Base-by-base conservation (phyloP, 1,140 invertebrate genomes). In the Linepithema humile region DNA sequence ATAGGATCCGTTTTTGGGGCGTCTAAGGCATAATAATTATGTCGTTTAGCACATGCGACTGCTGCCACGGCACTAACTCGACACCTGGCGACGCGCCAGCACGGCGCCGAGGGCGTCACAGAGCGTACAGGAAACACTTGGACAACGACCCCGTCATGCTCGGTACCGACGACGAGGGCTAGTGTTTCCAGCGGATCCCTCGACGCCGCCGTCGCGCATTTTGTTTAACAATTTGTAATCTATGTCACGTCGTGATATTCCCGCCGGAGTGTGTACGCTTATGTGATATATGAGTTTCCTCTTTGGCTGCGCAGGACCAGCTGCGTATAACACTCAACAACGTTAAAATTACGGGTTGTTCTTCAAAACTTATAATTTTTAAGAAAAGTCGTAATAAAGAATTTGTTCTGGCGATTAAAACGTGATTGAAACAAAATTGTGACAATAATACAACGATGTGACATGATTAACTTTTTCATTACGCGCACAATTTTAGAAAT, bases 1-100 rank as follows among this genome's bases (percentile, higher is more conserved):
- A 84, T 88, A 45, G 94, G 94, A 83, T 92, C 91, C 73, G 88
- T 92, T 91, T 92, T 92, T 88, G 94, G 94, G 72, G 93, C 92
- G 90, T 94, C 94, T 94, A 90, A 84, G 73, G 89, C 88, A 92
- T 92, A 90, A 91, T 91, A 91, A 90, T 88, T 91, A 84, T 62
- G 48, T 80, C 82, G 74, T 89, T 89, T 89, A 89, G 75, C 75
- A 57, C 80, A 82, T 73, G 70, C 82, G 45, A 88, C 32, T 70
- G 35, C 74, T 65, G 82, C 64, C 32, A 50, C 40, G 82, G 57
- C 82, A 67, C 57, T 85, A 83, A 78, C 73, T 85, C 86, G 86
- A 85, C 83, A 73, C 17, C 70, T 88, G 84, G 87, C 88, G n/a
- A 32, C 10, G 3, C 20, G 84, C 84, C 87, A 89, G 15, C 43